Conservation (phyloP, 2,113 vertebrate species). For the Istiophorus platypterus region DNA sequence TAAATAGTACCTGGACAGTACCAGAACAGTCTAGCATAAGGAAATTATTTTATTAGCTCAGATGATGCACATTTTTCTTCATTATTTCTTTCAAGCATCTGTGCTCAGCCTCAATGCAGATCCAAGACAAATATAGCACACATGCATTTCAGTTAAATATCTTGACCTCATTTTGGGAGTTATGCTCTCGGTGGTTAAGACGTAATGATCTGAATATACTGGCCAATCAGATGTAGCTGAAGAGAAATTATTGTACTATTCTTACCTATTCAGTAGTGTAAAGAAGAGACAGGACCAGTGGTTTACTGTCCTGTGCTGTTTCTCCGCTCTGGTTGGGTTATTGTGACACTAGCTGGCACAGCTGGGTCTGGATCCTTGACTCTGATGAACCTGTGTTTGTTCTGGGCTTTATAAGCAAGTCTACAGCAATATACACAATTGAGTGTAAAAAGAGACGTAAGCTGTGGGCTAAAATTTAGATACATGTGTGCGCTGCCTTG, state of each 20-base stretch:
- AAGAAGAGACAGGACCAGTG: background rate
- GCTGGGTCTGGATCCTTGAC: background rate
- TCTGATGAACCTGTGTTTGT: slow-evolving; percentile 40
- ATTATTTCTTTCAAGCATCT: slow-evolving; percentile 7
- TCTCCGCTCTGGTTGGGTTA: slow-evolving; percentile 4
- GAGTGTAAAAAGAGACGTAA: background rate
- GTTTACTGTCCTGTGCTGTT: background rate
- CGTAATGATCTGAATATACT: background rate
- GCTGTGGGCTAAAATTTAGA: background rate
- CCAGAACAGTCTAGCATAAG: background rate
- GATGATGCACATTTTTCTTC: background rate
- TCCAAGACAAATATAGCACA: background rate
- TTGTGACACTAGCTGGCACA: slow-evolving; percentile 5
- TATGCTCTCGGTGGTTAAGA: background rate
- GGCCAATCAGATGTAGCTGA: background rate
- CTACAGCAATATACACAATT: slow-evolving; percentile 17
- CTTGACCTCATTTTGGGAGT: slow-evolving; percentile 11
- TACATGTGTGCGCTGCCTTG: background rate
- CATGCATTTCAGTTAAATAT: slow-evolving; percentile 4
- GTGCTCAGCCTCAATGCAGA: slow-evolving; percentile 6
- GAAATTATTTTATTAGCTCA: slow-evolving; percentile 4
- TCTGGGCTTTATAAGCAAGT: slow-evolving; percentile 37
- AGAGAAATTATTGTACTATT: background rate
- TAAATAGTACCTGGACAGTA: background rate
- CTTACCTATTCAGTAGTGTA: background rate